These are phyloP conservation scores for Volucella bombylans DNA, from an alignment of 2,888 invertebrate genomes.

Conservation along the genomic window DNA sequence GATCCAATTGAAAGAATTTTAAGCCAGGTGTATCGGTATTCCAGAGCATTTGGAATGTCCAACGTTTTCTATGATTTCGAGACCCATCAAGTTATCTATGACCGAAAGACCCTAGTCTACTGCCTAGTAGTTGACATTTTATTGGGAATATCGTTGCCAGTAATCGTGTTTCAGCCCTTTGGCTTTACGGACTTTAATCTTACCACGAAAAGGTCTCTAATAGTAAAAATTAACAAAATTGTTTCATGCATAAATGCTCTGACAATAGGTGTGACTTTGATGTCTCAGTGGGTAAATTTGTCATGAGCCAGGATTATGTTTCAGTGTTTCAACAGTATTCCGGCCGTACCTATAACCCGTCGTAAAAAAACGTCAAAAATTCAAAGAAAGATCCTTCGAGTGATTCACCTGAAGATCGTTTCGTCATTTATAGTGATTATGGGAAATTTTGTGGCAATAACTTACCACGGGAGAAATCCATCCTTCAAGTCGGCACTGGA, in stretches of 20 bases:
- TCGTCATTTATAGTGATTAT: neutral
- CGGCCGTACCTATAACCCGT: neutral
- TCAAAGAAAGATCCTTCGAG: neutral
- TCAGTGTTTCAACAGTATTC: conserved; percentile 4
- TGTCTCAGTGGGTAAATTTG: neutral
- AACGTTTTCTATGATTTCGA: conserved; percentile 17
- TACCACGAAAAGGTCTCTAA: neutral
- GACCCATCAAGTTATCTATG: neutral
- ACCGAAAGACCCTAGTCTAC: neutral
- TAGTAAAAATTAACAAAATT: neutral
- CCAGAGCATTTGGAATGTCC: conserved; percentile 3
- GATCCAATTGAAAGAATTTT: conserved; percentile 13
- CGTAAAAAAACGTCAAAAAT: neutral
- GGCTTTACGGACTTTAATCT: neutral
- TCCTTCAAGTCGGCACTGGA: neutral
- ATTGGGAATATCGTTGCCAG: neutral
- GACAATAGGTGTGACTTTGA: neutral
- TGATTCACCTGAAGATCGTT: neutral
- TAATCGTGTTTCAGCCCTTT: neutral
- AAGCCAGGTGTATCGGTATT: neutral
- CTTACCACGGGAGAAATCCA: neutral
- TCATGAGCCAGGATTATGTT: neutral
- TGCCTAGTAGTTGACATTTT: neutral
- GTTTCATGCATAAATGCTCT: neutral
- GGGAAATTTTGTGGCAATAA: neutral